Evolutionary conservation across 2,888 invertebrate species (phyloP), one percentile per base, ranked within the genome.

Genomic region (Thyatira batis): DNA sequence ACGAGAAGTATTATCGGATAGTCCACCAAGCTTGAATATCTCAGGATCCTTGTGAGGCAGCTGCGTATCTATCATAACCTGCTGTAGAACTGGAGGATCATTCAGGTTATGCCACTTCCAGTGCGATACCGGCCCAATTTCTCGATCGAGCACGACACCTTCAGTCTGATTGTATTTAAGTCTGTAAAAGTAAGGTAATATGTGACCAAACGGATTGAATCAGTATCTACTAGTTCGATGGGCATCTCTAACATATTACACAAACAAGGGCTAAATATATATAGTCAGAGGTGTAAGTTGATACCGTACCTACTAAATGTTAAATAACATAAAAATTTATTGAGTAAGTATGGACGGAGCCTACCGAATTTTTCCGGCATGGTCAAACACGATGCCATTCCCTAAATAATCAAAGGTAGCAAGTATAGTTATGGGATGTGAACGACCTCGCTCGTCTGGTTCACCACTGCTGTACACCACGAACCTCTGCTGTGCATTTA

Each of bases 21-120:
- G 50, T 20, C 71, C 63, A 5, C 79, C 82, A 39, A 89, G 69
- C 60, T 84, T 84, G 10, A 83, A 8, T 58, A 91, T 90, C 1
- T 63, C 59, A 1, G 85, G 84, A 55, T 92, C 92, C 70, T 91
- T 90, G 51, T 82, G 80, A 3, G 84, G 63, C 77, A 89, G 74
- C 63, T 87, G 82, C 0, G 87, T 89, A 59, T 92, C 89, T 51
- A 89, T 85, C 90, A 91, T 90, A n/a, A 91, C 89, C 68, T 87
- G 85, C 59, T 89, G 89, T 27, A 91, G 67, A 0, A 87, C 82
- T 2, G 91, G 91, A 20, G 90, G 91, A 59, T 92, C 90, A 55
- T 91, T 91, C 45, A 92, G 61, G 0, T 87, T 82, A 55, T 92
- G 92, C 92, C 92, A 92, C 64, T 89, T 87, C 92, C 92, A 92